A percentile compares a stretch with the other conserved stretches of the same genome.
phyloP scores from a whole-genome alignment of 2,888 invertebrate species.

The Cheilosia variabilis region DNA sequence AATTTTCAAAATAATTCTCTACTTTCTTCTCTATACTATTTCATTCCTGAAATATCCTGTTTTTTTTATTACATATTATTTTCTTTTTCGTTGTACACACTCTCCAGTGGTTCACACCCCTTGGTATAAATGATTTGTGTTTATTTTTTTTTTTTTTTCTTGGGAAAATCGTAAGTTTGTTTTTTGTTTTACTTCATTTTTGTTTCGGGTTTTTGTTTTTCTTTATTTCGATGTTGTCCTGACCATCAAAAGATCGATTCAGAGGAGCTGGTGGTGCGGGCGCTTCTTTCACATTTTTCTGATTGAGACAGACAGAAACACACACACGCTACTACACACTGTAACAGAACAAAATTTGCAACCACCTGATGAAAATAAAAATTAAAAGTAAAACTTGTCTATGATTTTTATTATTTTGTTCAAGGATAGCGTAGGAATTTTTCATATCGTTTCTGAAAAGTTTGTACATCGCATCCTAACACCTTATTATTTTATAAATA shows the following conservation, averaged over 20 bases:
- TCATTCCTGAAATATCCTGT: slow-evolving; percentile 70
- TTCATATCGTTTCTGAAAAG: slow-evolving; percentile 57
- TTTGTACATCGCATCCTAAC: slow-evolving; percentile 22
- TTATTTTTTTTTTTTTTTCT: slow-evolving; percentile 1
- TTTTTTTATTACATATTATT: slow-evolving; percentile 35
- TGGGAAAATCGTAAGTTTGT: slow-evolving; percentile 25
- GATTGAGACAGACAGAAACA: slow-evolving; percentile 39
- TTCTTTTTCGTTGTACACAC: slow-evolving; percentile 28
- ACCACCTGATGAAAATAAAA: slow-evolving; percentile 44
- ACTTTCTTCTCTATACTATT: slow-evolving; percentile 67
- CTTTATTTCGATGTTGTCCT: not conserved
- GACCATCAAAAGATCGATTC: not conserved
- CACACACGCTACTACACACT: slow-evolving; percentile 11
- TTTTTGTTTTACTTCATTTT: slow-evolving; percentile 70
- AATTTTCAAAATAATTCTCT: slow-evolving; percentile 69
- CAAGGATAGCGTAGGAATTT: slow-evolving; percentile 38
- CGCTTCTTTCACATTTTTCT: not conserved
- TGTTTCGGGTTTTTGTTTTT: slow-evolving; percentile 36
- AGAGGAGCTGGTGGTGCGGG: slow-evolving; percentile 29
- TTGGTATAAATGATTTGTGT: slow-evolving; percentile 34
- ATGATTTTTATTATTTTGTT: slow-evolving; percentile 16
- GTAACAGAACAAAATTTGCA: slow-evolving; percentile 38
- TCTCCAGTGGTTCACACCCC: slow-evolving; percentile 67
- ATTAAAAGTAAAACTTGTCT: not conserved
- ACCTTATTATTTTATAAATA: slow-evolving; percentile 15